Evolutionary conservation across 2,113 vertebrate genomes (phyloP), one percentile per base, ranked within the genome.

Genomic region (Brachyhypopomus occidentalis): DNA sequence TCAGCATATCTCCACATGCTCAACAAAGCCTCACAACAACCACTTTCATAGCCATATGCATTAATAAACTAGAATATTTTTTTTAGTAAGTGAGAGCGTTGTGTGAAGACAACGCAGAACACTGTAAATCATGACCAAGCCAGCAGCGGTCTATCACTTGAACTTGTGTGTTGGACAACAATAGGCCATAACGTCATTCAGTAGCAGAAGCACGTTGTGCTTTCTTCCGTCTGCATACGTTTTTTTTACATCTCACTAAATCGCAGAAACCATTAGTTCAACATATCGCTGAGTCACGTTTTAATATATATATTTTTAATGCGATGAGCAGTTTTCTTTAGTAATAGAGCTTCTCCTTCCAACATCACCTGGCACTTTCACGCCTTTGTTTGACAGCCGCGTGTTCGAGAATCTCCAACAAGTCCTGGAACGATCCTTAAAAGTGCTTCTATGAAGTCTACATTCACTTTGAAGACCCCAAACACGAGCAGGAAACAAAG

Each of bases 241-340:
- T 16, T 20, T 12, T 16, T 20, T 17, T 19, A 0, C 11, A 55
- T 16, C 36, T 23, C 76, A n/a, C 25, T 30, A 38, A 8, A 38
- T 22, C 16, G 34, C 2, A 67, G 30, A 36, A 67, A 36, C 20
- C 27, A 20, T 20, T 6, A 67, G 23, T 30, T 52, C 12, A 52
- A 88, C 87, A 89, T 90, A 86, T 87, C 72, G 88, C 89, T 89
- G 88, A 91, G 86, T 90, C 90, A 89, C 87, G 84, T 88, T 88
- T 41, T 77, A 86, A 38, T 66, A 38, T 22, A 22, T n/a, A 41
- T 84, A 30, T 84, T 82, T 79, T 67, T 20, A 5, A 20, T 41
- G 36, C 11, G 34, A 22, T 2, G 6, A 23, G 17, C 41, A 11
- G 45, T 52, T 52, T 41, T 52, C 52, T 19, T 11, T 69, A 67